A percentile compares a stretch with the other conserved stretches of the same genome.
phyloP scores from a whole-genome alignment of 2,888 invertebrate genomes.

The Mellilla xanthometata region DNA sequence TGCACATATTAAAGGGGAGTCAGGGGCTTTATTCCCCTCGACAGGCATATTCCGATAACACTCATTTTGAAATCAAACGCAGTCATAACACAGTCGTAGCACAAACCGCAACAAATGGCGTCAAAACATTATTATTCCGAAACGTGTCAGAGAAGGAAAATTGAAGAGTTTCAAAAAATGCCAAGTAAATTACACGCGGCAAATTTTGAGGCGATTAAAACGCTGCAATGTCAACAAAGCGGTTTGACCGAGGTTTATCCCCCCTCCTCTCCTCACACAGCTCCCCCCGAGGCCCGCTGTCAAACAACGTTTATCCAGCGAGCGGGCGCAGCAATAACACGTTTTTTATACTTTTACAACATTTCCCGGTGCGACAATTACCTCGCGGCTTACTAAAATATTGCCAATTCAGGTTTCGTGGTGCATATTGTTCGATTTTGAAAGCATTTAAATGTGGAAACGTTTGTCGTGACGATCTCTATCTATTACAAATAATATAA shows the following conservation, averaged over 20 bases:
- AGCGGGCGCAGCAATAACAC: slow-evolving; percentile 68
- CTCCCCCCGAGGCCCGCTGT: slow-evolving; percentile 42
- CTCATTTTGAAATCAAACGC: slow-evolving; percentile 62
- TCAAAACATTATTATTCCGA: slow-evolving; percentile 19
- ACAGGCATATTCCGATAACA: slow-evolving; percentile 58
- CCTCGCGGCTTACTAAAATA: slow-evolving; percentile 46
- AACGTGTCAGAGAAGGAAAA: slow-evolving; percentile 18
- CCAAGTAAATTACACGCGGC: slow-evolving; percentile 38
- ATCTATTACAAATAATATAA: slow-evolving; percentile 4
- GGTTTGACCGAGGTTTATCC: slow-evolving; percentile 46
- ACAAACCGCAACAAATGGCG: slow-evolving; percentile 27
- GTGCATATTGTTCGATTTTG: slow-evolving; percentile 37
- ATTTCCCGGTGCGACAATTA: slow-evolving; percentile 56
- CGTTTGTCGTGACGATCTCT: slow-evolving; percentile 20
- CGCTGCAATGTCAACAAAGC: slow-evolving; percentile 60
- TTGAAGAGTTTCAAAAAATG: slow-evolving; percentile 38
- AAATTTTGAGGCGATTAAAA: slow-evolving; percentile 56
- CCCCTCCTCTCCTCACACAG: slow-evolving; percentile 30
- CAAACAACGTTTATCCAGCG: slow-evolving; percentile 75
- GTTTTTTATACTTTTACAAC: slow-evolving; percentile 65
- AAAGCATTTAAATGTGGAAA: slow-evolving; percentile 52
- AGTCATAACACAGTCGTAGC: slow-evolving; percentile 53
- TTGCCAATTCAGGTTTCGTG: slow-evolving; percentile 47
- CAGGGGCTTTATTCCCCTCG: slow-evolving; percentile 42
- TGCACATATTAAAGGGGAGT: slow-evolving; percentile 55